These are phyloP conservation scores for Dichetophora obliterata DNA, from an alignment of 2,888 invertebrate species.

Conservation along the genomic window DNA sequence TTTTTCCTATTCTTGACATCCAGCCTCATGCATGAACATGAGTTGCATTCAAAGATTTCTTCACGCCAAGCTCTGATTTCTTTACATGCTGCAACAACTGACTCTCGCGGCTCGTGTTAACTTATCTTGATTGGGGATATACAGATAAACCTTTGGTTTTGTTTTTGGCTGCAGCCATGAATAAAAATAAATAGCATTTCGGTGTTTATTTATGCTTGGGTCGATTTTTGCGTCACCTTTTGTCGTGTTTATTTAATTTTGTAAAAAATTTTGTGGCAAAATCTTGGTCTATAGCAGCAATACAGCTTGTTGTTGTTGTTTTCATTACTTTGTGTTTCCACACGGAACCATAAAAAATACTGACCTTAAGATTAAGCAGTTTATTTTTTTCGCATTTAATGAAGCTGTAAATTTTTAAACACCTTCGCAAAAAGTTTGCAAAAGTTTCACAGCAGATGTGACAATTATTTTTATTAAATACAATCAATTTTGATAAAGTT, in stretches of 20 bases:
- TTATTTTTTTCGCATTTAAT: slow-evolving; percentile 12
- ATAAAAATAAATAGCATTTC: too few species aligned
- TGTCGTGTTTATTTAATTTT: slow-evolving; percentile 23
- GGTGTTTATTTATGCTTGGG: slow-evolving; percentile 20
- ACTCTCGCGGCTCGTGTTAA: not conserved
- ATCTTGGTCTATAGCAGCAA: not conserved
- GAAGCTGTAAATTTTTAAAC: slow-evolving; percentile 21
- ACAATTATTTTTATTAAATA: too few species aligned
- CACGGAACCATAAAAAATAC: not conserved
- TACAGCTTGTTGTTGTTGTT: not conserved
- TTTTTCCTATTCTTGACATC: not conserved
- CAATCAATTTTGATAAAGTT: too few species aligned
- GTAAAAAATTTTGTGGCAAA: not conserved
- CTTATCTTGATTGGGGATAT: slow-evolving; percentile 1
- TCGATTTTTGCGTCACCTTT: slow-evolving; percentile 21
- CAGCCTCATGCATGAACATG: slow-evolving; percentile 7
- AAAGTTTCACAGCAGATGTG: too few species aligned
- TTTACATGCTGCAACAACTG: not conserved
- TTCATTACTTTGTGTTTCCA: not conserved
- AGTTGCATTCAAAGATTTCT: slow-evolving; percentile 5
- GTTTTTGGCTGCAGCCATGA: too few species aligned
- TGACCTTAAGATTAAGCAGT: slow-evolving; percentile 30
- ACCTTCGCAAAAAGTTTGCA: too few species aligned
- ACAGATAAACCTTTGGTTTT: slow-evolving; percentile 1
- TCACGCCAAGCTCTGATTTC: not conserved